These are phyloP conservation scores for Rhineura floridana DNA, from an alignment of 2,113 vertebrate genomes.

Conservation along the genomic window DNA sequence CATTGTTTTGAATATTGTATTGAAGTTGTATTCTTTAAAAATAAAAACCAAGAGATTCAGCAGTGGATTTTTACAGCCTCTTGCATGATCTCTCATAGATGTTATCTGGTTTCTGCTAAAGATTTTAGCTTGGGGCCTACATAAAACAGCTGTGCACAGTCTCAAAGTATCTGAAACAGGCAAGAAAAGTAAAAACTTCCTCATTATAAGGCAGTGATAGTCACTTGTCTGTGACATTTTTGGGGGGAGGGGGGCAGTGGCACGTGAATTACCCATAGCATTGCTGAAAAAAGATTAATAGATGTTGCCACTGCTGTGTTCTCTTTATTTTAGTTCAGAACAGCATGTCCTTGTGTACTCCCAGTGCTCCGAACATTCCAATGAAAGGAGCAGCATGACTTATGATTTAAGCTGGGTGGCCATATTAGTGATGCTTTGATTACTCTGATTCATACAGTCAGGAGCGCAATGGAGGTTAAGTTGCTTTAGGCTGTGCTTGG, in stretches of 20 bases:
- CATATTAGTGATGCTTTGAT: constrained; percentile 20
- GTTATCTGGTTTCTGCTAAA: not conserved
- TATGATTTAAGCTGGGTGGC: not conserved
- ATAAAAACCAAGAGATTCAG: not conserved
- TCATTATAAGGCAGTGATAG: not conserved
- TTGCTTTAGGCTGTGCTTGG: constrained; percentile 63
- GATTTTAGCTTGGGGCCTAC: not conserved
- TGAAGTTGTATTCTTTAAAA: not conserved
- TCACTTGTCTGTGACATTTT: not conserved
- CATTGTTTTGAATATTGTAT: not conserved
- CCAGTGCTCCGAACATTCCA: constrained; percentile 1
- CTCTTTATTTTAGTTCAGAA: not conserved
- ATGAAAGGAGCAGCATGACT: not conserved
- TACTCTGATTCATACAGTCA: constrained; percentile 17
- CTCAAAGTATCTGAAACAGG: not conserved
- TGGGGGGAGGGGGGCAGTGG: not conserved
- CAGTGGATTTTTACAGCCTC: not conserved
- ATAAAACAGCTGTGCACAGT: not conserved
- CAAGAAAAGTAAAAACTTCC: not conserved
- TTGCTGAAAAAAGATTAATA: constrained; percentile 17
- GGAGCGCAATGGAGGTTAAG: constrained; percentile 40
- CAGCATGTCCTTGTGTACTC: not conserved
- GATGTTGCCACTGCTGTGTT: constrained; percentile 5
- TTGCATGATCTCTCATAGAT: not conserved
- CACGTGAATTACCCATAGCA: not conserved